These are phyloP conservation scores for Philonicus albiceps DNA, from an alignment of 2,888 invertebrate species.

Conservation along the genomic window DNA sequence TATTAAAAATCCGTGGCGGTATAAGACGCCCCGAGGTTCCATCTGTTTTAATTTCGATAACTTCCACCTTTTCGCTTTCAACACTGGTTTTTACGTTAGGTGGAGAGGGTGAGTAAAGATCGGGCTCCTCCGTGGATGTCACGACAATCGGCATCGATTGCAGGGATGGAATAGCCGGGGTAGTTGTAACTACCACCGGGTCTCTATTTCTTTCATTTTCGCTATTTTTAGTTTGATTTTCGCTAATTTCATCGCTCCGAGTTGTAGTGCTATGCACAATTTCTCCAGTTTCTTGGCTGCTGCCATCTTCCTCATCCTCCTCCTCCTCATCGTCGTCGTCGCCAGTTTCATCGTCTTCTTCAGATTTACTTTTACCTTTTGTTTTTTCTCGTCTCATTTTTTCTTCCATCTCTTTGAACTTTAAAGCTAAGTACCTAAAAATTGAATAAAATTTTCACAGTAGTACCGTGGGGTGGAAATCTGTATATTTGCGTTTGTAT, in stretches of 20 bases:
- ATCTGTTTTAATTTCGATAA: conserved; percentile 63
- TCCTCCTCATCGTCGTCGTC: conserved; percentile 49
- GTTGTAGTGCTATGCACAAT: not conserved
- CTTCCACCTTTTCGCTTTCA: conserved; percentile 61
- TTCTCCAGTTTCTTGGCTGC: not conserved
- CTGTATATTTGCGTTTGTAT: not conserved
- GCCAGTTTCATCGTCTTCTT: conserved; percentile 56
- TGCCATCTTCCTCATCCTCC: conserved; percentile 45
- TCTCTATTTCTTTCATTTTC: not conserved
- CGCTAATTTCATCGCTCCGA: not conserved
- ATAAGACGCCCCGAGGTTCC: conserved; percentile 60
- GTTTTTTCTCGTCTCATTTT: conserved; percentile 77
- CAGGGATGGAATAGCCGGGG: conserved; percentile 3
- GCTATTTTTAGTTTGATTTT: conserved; percentile 15
- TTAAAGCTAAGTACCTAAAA: conserved; percentile 78
- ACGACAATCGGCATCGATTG: conserved; percentile 58
- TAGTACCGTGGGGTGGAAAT: not conserved
- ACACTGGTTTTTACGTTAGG: conserved; percentile 54
- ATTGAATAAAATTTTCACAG: conserved; percentile 41
- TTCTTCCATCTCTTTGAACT: conserved; percentile 87
- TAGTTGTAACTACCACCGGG: not conserved
- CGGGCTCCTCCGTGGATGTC: conserved; percentile 56
- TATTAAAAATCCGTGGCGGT: conserved; percentile 53
- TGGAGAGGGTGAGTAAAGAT: conserved; percentile 41
- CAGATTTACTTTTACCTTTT: conserved; percentile 60